A percentile compares a stretch with the other conserved stretches of the same genome.
Conservation (phyloP, 2,113 vertebrate genomes). For the Cyprinodon tularosa region DNA sequence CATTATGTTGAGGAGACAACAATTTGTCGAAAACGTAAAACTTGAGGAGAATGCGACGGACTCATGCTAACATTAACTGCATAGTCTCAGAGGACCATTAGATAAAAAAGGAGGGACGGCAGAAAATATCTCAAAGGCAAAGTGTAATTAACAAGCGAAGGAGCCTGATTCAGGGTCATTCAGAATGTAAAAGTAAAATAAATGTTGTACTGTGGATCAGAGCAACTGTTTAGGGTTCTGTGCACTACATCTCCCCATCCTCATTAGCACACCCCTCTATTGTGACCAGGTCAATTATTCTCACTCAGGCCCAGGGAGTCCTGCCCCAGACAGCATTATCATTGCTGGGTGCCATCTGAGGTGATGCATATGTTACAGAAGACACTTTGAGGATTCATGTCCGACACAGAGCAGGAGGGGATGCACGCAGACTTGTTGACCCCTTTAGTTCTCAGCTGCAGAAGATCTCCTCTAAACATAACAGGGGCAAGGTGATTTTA, state of each 20-base stretch:
- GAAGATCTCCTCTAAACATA: background rate
- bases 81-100: no score
- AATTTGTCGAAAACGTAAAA: no score
- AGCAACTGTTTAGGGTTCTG: slow-evolving; percentile 31
- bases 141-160: no score
- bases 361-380: slow-evolving; percentile 69
- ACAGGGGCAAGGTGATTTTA: background rate
- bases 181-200: slow-evolving; percentile 3
- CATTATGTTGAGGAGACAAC: no score
- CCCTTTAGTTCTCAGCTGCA: slow-evolving; percentile 45
- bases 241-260: slow-evolving; percentile 30
- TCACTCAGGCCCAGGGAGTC: slow-evolving; percentile 68
- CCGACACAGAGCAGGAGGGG: slow-evolving; percentile 34
- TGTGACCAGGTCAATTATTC: slow-evolving; percentile 71
- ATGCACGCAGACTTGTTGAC: slow-evolving; percentile 40
- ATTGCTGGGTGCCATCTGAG: slow-evolving; percentile 46
- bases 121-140: no score
- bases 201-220: slow-evolving; percentile 27
- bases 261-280: slow-evolving; percentile 53
- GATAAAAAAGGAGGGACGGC: no score
- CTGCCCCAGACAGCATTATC: slow-evolving; percentile 55
- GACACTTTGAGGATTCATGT: slow-evolving; percentile 63
- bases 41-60: no score
- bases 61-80: no score
- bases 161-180: background rate